A percentile compares a stretch with the other conserved stretches of the same genome.
Evolutionary conservation across 2,888 invertebrate genomes (phyloP).

Genomic region (Chelonus formosanus): DNA sequence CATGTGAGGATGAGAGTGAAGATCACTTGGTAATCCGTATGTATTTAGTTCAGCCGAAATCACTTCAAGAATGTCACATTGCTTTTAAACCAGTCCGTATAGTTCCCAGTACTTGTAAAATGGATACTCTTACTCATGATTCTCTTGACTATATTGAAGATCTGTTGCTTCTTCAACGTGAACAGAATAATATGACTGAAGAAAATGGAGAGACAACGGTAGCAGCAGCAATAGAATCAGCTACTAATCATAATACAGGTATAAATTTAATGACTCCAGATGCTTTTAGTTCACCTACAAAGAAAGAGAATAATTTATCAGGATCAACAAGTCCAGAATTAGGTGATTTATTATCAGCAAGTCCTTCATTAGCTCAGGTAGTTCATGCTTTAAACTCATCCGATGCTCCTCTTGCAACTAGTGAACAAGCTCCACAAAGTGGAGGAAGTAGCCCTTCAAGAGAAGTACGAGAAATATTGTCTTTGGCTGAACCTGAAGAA

Average conservation of each 20-base stretch:
- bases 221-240: conserved; percentile 58
- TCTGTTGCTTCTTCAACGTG: conserved; percentile 51
- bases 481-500: conserved; percentile 69
- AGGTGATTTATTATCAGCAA: conserved; percentile 52
- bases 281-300: conserved; percentile 76
- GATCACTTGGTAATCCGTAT: conserved; percentile 69
- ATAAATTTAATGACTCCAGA: conserved; percentile 88
- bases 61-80: conserved; percentile 85
- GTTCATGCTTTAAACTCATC: conserved; percentile 54
- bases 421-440: conserved; percentile 68
- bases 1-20: conserved; percentile 69
- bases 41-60: conserved; percentile 87
- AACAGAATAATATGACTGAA: conserved; percentile 56
- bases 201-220: conserved; percentile 56
- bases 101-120: conserved; percentile 47
- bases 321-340: conserved; percentile 60
- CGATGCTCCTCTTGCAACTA: conserved; percentile 55
- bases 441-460: conserved; percentile 90
- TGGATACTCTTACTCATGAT: conserved; percentile 57
- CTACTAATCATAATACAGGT: conserved; percentile 61
- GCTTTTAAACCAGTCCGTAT: conserved; percentile 67
- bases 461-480: conserved; percentile 88
- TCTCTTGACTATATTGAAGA: conserved; percentile 57
- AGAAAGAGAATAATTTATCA: conserved; percentile 62
- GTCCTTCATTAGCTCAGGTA: conserved; percentile 57